These are phyloP conservation scores for Nymphicus hollandicus DNA, from an alignment of 2,113 vertebrate genomes.

Conservation along the genomic window DNA sequence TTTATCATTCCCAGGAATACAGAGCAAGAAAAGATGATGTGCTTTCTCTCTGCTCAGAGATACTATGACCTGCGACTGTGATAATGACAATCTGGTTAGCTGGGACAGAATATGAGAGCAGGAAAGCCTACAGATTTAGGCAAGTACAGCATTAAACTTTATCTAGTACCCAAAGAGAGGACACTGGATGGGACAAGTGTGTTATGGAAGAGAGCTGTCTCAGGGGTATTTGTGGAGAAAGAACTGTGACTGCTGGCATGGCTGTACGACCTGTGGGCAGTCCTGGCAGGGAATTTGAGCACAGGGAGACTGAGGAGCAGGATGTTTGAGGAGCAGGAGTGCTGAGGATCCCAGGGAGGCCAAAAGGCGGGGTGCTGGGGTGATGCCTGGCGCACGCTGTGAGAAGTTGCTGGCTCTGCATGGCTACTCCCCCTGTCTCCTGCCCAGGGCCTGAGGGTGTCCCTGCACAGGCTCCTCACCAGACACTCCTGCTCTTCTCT, in stretches of 20 bases:
- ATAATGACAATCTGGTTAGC: not conserved
- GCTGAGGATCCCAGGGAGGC: not conserved
- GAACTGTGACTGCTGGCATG: not conserved
- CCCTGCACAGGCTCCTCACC: not conserved
- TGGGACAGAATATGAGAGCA: not conserved
- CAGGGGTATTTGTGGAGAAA: not conserved
- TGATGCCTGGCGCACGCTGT: not conserved
- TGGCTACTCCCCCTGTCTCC: fast-evolving
- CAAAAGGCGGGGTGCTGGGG: not conserved
- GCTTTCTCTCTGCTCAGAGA: not conserved
- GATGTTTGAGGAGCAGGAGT: no score
- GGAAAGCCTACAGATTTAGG: not conserved
- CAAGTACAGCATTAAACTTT: not conserved
- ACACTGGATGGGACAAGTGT: fast-evolving
- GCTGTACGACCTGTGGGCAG: not conserved
- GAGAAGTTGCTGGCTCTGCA: not conserved
- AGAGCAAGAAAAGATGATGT: not conserved
- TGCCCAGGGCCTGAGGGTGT: not conserved
- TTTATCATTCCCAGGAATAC: not conserved
- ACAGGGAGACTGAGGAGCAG: not conserved
- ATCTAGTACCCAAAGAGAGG: not conserved
- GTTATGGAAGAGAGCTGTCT: fast-evolving
- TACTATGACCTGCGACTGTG: not conserved
- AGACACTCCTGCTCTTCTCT: not conserved
- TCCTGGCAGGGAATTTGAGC: not conserved